Base-by-base conservation (phyloP, 1,140 invertebrate species). In the Panulirus ornatus region DNA sequence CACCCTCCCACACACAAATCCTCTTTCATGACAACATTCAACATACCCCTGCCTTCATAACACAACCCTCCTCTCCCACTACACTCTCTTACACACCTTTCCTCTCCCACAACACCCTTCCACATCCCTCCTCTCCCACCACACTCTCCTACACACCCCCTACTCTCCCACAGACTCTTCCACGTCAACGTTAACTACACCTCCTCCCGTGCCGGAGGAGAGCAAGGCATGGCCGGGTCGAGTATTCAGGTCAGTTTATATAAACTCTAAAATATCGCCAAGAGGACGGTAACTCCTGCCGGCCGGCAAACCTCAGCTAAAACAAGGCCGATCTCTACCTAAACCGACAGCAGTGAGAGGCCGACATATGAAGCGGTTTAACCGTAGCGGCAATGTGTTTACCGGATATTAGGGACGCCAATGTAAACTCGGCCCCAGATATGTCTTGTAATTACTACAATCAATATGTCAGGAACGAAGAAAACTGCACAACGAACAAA, bases 391-490 rank as follows among this genome's bases (percentile, higher is more conserved):
- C 66, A 34, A 30, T 70, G n/a, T 70, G 66, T 70, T 27, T 22
- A 27, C 27, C n/a, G n/a, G 73, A 44, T 76, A 76, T 76, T 76
- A 76, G n/a, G n/a, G 73, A 38, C 30, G 27, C 40, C 38, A 51
- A n/a, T 85, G 84, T 85, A 85, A 85, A 85, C 84, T 38, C 40
- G 16, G 42, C n/a, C 70, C 47, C 47, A 27, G 85, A 44, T 66
- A 40, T 16, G 27, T 81, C 85, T 66, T 81, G 51, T 88, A 88
- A 88, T 88, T 88, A 88, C 85, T 42, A 88, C 86, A 88, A 88
- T 82, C 86, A 82, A 81, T 82, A 88, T 88, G 85, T 88, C 85
- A 88, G 73, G 84, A 71, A 40, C 0, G 34, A 70, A 40, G 42
- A 27, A 40, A 63, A 16, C 38, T 70, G 44, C 51, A 58, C 81